Percentiles rank a stretch among this genome's conserved stretches.
Conservation (phyloP, 2,888 invertebrate genomes). For the Thecocarcelia acutangulata region DNA sequence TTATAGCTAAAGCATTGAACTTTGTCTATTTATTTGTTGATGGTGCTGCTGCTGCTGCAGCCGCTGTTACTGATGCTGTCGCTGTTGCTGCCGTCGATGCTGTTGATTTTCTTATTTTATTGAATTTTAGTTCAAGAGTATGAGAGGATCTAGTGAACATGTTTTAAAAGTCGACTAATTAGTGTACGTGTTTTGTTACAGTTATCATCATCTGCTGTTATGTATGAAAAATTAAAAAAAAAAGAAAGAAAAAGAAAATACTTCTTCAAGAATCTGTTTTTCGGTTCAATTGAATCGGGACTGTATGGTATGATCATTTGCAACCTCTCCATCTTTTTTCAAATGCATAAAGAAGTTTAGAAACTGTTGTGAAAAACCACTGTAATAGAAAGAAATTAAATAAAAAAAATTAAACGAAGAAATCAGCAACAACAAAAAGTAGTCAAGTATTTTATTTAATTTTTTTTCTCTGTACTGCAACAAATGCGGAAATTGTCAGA, state of each 20-base stretch:
- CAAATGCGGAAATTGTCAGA: conserved; percentile 69
- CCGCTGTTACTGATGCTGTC: conserved; percentile 13
- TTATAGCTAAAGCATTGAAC: conserved; percentile 64
- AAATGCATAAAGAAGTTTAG: conserved; percentile 39
- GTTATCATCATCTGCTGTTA: conserved; percentile 68
- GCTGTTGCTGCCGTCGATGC: background rate
- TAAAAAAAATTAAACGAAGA: conserved; percentile 2
- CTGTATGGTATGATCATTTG: conserved; percentile 49
- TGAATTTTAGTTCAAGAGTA: conserved; percentile 50
- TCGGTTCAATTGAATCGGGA: conserved; percentile 55
- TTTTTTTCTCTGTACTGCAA: conserved; percentile 49
- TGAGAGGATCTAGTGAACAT: conserved; percentile 64
- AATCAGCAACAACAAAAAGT: conserved; percentile 37
- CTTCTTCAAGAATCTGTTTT: conserved; percentile 44
- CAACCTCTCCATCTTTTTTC: conserved; percentile 48
- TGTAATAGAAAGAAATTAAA: conserved; percentile 10
- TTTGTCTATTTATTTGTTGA: conserved; percentile 17
- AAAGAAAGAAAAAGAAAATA: conserved; percentile 4
- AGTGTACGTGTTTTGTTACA: conserved; percentile 71
- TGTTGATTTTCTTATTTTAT: conserved; percentile 47
- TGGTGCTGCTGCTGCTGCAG: conserved; percentile 31
- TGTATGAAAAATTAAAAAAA: conserved; percentile 40
- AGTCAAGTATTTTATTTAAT: conserved; percentile 53
- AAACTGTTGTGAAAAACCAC: conserved; percentile 40
- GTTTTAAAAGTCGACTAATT: conserved; percentile 71